Percentiles rank a stretch among this genome's conserved stretches.
These are phyloP conservation scores for Amphipyra berbera DNA, from an alignment of 2,888 invertebrate species.

Conservation along the genomic window DNA sequence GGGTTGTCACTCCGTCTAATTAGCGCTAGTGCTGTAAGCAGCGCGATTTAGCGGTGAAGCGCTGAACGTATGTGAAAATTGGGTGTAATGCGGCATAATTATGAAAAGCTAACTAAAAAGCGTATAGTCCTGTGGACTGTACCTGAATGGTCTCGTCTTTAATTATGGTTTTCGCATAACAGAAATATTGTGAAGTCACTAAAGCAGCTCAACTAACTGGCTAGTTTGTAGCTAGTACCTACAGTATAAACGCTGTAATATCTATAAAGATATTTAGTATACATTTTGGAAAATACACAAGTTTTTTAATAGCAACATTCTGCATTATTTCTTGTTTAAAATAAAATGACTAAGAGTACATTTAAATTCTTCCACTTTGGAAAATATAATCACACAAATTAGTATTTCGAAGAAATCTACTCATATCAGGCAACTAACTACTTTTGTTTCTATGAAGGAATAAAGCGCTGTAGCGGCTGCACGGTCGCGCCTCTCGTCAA, in stretches of 20 bases:
- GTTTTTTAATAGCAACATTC: too few relatives aligned
- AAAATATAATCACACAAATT: too few relatives aligned
- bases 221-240: too few relatives aligned
- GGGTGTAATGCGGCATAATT: conserved; percentile 48
- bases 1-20: conserved; percentile 89
- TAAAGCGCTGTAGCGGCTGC: conserved; percentile 75
- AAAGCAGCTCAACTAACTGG: too few relatives aligned
- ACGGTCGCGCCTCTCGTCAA: conserved; percentile 70
- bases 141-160: background rate
- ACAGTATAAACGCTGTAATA: too few relatives aligned
- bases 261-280: too few relatives aligned
- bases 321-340: too few relatives aligned
- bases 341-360: too few relatives aligned
- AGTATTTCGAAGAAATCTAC: too few relatives aligned
- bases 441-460: conserved; percentile 6
- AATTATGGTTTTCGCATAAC: background rate
- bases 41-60: conserved; percentile 64
- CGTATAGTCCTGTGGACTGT: conserved; percentile 2
- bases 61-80: conserved; percentile 45
- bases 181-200: background rate
- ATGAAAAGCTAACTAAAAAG: conserved; percentile 24
- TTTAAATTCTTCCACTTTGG: too few relatives aligned
- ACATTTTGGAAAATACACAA: too few relatives aligned
- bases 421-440: background rate
- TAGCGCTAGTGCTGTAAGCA: conserved; percentile 82